phyloP scores from a whole-genome alignment of 2,888 invertebrate species.

The Deilephila elpenor region DNA sequence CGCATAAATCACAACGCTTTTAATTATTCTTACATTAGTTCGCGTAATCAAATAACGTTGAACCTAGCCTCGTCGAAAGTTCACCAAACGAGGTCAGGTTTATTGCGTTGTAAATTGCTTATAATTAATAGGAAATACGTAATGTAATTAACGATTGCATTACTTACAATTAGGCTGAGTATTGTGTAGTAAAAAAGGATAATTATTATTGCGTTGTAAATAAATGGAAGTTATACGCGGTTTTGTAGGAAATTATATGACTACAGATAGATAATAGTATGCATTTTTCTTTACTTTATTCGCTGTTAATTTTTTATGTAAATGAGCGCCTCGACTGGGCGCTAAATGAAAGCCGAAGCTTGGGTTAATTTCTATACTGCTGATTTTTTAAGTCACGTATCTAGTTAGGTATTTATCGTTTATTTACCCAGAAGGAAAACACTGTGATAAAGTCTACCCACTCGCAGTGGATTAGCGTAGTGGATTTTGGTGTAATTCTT shows the following conservation, averaged over 20 bases:
- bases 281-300: too few species aligned
- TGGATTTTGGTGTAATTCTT: too few species aligned
- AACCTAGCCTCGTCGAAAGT: not conserved
- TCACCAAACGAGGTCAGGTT: not conserved
- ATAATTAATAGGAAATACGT: conserved; percentile 6
- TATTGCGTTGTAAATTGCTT: conserved; percentile 2
- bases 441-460: too few species aligned
- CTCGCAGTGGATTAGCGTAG: too few species aligned
- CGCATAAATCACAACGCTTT: conserved; percentile 7
- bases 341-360: too few species aligned
- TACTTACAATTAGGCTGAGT: not conserved
- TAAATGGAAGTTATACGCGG: not conserved
- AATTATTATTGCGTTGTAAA: not conserved
- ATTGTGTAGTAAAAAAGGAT: not conserved
- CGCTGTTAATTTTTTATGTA: too few species aligned
- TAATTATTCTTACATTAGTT: conserved; percentile 6
- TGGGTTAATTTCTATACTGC: too few species aligned
- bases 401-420: too few species aligned
- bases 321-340: too few species aligned
- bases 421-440: too few species aligned
- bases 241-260: not conserved
- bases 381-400: too few species aligned
- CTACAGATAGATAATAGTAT: too few species aligned
- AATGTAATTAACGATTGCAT: not conserved
- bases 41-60: not conserved